These are phyloP conservation scores for Crossaster papposus DNA, from an alignment of 53 echinoderm and acorn worm genomes.

Conservation along the genomic window DNA sequence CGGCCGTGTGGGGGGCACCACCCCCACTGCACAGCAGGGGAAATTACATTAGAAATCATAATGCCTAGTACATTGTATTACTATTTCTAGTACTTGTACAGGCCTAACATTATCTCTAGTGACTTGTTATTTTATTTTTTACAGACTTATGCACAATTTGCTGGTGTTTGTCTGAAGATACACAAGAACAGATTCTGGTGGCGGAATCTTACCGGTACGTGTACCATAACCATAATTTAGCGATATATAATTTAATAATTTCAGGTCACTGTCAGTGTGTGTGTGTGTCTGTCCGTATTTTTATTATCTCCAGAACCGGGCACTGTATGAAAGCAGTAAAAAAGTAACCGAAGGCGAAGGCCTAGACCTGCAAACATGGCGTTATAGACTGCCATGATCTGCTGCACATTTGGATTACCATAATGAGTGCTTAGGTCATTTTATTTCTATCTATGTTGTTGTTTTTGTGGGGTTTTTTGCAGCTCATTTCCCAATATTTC, in stretches of 20 bases:
- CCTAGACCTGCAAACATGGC: too few species aligned
- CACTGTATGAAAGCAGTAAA: too few species aligned
- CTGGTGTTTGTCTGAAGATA: constrained; percentile 85
- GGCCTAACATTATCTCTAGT: neutral
- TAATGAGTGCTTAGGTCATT: neutral
- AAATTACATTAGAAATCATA: too few species aligned
- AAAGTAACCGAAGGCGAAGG: too few species aligned
- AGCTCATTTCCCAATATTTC: constrained; percentile 80
- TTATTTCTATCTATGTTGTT: neutral
- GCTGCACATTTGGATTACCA: too few species aligned
- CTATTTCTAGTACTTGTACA: too few species aligned
- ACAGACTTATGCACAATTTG: constrained; percentile 91
- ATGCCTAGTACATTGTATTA: too few species aligned
- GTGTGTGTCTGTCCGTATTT: too few species aligned
- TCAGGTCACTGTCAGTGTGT: neutral
- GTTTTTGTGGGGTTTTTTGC: constrained; percentile 1
- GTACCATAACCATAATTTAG: neutral
- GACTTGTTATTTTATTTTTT: neutral
- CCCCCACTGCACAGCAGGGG: too few species aligned
- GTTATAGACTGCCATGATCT: too few species aligned
- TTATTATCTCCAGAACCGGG: too few species aligned
- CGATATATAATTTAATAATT: neutral
- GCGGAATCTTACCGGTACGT: constrained; percentile 78
- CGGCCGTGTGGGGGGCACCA: too few species aligned
- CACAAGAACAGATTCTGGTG: constrained; percentile 72